These are phyloP conservation scores for Vulpes lagopus DNA, from an alignment of 2,113 vertebrate genomes.

Conservation along the genomic window DNA sequence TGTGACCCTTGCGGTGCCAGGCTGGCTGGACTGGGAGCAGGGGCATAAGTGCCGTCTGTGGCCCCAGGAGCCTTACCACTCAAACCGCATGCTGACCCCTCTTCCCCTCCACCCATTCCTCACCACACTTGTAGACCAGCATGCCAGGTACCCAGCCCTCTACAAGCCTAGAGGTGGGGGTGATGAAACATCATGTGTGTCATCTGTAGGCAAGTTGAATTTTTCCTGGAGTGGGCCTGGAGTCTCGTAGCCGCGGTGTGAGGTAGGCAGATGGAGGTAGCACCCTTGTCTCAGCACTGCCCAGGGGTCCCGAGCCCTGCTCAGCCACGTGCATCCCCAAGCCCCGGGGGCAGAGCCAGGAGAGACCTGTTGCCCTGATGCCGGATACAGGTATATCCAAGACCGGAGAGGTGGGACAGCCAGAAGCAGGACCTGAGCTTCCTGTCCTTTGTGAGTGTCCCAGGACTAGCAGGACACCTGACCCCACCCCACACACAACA, in stretches of 20 bases:
- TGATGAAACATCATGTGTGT: background rate
- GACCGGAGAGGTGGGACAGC: background rate
- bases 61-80: background rate
- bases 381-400: too few species aligned
- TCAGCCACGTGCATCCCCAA: background rate
- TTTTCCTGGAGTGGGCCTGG: background rate
- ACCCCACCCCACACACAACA: background rate
- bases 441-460: too few species aligned
- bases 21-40: background rate
- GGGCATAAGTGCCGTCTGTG: accelerated
- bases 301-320: background rate
- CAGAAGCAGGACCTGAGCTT: background rate
- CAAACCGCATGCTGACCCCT: accelerated
- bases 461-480: background rate
- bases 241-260: background rate
- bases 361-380: background rate
- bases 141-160: background rate
- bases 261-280: background rate
- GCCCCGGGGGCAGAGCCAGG: background rate
- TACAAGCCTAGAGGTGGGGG: background rate
- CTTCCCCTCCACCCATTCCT: background rate
- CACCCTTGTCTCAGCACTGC: accelerated
- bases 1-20: background rate
- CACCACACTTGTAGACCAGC: accelerated
- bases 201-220: background rate